Base-by-base conservation (phyloP, 2,797 vertebrate genomes). In the Trachurus trachurus region DNA sequence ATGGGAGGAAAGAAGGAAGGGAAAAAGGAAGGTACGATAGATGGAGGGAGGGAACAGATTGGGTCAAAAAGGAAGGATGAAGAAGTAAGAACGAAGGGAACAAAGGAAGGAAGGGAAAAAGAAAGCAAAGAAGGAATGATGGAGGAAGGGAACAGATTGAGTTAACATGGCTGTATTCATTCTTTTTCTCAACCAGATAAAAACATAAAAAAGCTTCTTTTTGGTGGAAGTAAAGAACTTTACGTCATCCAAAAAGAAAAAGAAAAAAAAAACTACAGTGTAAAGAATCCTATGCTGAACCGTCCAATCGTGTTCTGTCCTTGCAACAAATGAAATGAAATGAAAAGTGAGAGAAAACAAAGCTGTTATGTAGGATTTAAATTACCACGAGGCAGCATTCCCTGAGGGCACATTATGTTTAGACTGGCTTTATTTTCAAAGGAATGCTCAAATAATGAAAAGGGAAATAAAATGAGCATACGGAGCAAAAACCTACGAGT, bases 261-360 rank as follows among this genome's bases (percentile, higher is more conserved):
- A n/a, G n/a, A 8, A 37, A 37, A 8, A 37, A 37, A 37, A 9
- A 37, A 37, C 34, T 37, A 37, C 34, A 37, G 6, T 37, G 34
- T 7, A 52, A 53, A 66, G 11, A 47, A 53, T 45, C 17, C 9
- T n/a, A 1, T 6, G 7, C 45, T 64, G 2, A 22, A n/a, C 44
- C 44, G 34, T 58, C 31, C 12, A 71, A 64, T 82, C 10, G 62
- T 66, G 73, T 72, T 62, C 52, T 72, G 42, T 65, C 44, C 22
- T 60, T n/a, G 61, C 5, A 44, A 22, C 17, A 47, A 54, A 66
- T 49, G 34, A 37, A 37, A 37, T 37, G 34, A 37, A 37, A 37
- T 37, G 34, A 37, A 37, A 37, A 37, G 7, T 37, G 34, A 37
- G 34, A 9, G 21, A 7, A 62, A 56, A 34, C 42, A 21, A 37